phyloP scores from a whole-genome alignment of 2,113 vertebrate species.

The Chunga burmeisteri region DNA sequence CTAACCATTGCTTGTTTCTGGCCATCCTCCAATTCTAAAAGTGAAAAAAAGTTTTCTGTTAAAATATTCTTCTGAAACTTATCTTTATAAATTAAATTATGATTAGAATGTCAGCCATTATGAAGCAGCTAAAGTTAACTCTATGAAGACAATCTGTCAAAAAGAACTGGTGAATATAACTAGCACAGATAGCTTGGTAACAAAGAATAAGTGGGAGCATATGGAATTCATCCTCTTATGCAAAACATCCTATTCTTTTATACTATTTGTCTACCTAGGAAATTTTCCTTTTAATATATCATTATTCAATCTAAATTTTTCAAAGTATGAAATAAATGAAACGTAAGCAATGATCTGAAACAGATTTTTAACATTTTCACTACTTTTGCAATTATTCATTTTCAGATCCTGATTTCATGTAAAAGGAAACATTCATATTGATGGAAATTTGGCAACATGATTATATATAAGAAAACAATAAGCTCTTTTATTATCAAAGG shows the following conservation, averaged over 20 bases:
- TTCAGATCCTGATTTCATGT: background rate
- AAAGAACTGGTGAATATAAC: background rate
- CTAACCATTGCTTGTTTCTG: slow-evolving; percentile 92
- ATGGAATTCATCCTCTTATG: background rate
- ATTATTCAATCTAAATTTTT: background rate
- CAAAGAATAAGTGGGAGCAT: background rate
- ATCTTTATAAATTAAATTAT: background rate
- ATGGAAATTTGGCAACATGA: background rate
- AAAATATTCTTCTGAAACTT: background rate
- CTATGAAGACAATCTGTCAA: background rate
- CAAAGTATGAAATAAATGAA: background rate
- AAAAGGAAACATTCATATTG: background rate
- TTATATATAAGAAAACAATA: background rate
- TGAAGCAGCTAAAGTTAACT: background rate
- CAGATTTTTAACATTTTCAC: background rate
- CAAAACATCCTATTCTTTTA: background rate
- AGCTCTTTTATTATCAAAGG: background rate
- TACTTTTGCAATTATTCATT: background rate
- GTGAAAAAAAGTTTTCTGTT: background rate
- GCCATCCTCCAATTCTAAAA: slow-evolving; percentile 86
- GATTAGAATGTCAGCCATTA: background rate
- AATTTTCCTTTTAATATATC: background rate
- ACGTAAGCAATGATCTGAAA: background rate
- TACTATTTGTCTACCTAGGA: background rate
- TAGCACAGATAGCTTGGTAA: background rate